Evolutionary conservation across 2,888 invertebrate species (phyloP).

Genomic region (Taphrorychus bicolor): DNA sequence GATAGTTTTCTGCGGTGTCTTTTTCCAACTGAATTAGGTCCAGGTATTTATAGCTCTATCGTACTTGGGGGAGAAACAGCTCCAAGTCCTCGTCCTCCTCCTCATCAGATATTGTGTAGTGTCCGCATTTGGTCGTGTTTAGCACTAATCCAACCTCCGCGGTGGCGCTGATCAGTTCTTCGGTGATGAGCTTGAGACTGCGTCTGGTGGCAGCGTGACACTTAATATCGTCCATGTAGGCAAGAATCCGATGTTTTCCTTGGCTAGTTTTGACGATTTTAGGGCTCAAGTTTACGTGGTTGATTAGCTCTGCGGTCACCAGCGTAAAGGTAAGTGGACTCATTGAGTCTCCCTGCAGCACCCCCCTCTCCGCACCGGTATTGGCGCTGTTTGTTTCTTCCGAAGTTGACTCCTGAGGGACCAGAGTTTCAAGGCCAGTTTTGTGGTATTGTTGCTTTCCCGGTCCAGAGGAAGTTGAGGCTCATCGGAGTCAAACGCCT

Average conservation of each 20-base stretch:
- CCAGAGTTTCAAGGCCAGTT: constrained; percentile 14
- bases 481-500: constrained; percentile 38
- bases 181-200: no score
- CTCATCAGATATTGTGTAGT: not conserved
- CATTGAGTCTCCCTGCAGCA: constrained; percentile 38
- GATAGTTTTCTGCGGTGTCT: not conserved
- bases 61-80: no score
- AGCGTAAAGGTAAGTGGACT: constrained; percentile 39
- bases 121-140: not conserved
- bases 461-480: constrained; percentile 32
- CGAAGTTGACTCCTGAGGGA: no score
- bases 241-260: constrained; percentile 19
- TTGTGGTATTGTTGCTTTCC: constrained; percentile 3
- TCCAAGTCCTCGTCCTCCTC: no score
- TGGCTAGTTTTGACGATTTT: not conserved
- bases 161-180: not conserved
- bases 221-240: constrained; percentile 42
- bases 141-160: not conserved
- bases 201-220: constrained; percentile 11
- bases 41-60: constrained; percentile 1
- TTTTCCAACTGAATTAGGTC: not conserved
- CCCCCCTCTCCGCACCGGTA: not conserved
- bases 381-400: no score
- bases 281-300: constrained; percentile 28
- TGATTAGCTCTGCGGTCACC: constrained; percentile 33